Base-by-base conservation (phyloP, 2,888 invertebrate species). In the Schizotus pectinicornis region DNA sequence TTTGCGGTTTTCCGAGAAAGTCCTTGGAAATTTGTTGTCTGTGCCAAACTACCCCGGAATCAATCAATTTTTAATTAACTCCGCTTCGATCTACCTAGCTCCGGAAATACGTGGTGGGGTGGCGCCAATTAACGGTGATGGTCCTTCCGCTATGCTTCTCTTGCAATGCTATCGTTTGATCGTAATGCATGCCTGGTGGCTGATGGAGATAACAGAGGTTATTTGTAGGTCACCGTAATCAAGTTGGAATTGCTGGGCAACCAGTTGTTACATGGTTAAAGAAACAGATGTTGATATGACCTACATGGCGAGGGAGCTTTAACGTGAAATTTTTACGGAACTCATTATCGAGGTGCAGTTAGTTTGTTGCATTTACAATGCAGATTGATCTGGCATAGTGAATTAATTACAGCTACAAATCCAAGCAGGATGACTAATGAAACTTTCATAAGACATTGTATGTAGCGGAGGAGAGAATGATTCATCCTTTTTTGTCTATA, bases 281-380 rank as follows among this genome's bases (percentile, higher is more conserved):
- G 47, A 56, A 63, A 45, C 63, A 63, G 63, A 60, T 63, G 60
- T 58, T 58, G 55, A 31, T 58, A 43, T 63, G 63, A 63, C 63
- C 63, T 36, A 63, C 53, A 61, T 61, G 54, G 35, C 32, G 48
- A 49, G 7, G 50, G 41, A 48, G 35, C 47, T 35, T 35, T 7
- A n/a, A 38, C 50, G 50, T 56, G 31, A 45, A 53, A 46, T 32
- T 53, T 53, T 53, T 51, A 51, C 36, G 22, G 22, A 22, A 22
- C 22, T 22, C 22, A 22, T 22, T 22, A 42, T 31, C n/a, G 22
- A 14, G 39, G 30, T 39, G 39, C 39, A 39, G 22, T 42, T 35
- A 11, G 36, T 35, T 35, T 22, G 30, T 11, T 30, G 7, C 12
- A 9, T 41, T 41, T 13, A 11, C 11, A 9, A 43, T 43, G 9